Base-by-base conservation (phyloP, 1,140 invertebrate species). In the Hermatobates lingyangjiaoensis region DNA sequence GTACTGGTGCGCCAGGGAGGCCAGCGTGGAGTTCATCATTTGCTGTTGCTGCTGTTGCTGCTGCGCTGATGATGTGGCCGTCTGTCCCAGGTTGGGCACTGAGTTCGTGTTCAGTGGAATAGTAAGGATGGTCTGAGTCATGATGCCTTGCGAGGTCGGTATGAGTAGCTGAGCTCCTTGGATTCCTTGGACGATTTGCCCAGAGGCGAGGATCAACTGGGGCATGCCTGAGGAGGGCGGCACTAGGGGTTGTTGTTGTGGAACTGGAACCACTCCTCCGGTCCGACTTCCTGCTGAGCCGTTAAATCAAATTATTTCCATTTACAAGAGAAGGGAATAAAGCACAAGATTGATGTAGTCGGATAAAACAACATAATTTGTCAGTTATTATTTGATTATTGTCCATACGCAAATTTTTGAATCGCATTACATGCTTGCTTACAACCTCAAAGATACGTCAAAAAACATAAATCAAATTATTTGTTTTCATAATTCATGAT, bases 101-200 rank as follows among this genome's bases (percentile, higher is more conserved):
- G 86, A 83, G 61, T 79, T 81, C 47, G 74, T 75, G 64, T 80
- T 82, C 20, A 89, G 81, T 15, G 89, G 89, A 63, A 93, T 93
- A 40, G 88, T 93, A 47, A 95, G 73, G 50, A 95, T 90, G 57
- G 88, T 92, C 66, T 93, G 90, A 15, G 87, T 85, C 20, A 42
- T 42, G 4, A 42, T 42, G 21, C 89, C 88, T 79, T 91, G 88
- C 34, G 87, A 88, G 20, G 88, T 91, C 42, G 89, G 89, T 68
- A 94, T 92, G 53, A 93, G 77, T 50, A 93, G 74, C 66, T 93
- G 88, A 54, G 88, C 88, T 10, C 88, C 87, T 67, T 90, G 87
- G 57, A 91, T 87, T 51, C 87, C 86, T 67, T 90, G 86, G 46
- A 88, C 80, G 59, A 90, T 75, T 68, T 91, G 86, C 54, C 87